Percentiles rank a stretch among this genome's conserved stretches.
phyloP scores from a whole-genome alignment of 2,113 vertebrate species.

The Ciconia boyciana region DNA sequence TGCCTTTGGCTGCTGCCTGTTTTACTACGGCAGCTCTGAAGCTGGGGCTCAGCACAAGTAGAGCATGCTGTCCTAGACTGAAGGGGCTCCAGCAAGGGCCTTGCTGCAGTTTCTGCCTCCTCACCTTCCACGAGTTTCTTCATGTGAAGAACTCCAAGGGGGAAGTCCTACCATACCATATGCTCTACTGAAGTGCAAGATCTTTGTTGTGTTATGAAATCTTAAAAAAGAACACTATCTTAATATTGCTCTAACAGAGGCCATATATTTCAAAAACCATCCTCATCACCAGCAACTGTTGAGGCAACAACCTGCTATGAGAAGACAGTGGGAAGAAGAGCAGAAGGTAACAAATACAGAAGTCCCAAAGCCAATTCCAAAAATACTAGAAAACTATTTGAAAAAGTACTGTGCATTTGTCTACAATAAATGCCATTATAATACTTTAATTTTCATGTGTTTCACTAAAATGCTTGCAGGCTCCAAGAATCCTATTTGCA shows the following conservation, averaged over 20 bases:
- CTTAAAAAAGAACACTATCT: background rate
- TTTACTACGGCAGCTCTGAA: background rate
- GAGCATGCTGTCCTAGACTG: background rate
- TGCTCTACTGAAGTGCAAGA: background rate
- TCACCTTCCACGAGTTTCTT: background rate
- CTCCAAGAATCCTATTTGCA: slow-evolving; percentile 64
- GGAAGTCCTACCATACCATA: background rate
- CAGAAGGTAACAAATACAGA: background rate
- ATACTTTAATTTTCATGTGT: slow-evolving; percentile 36
- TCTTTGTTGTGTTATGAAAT: background rate
- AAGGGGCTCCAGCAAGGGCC: background rate
- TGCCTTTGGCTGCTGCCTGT: background rate
- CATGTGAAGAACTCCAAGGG: background rate
- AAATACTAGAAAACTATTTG: background rate
- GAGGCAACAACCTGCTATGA: background rate
- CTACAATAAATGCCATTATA: background rate
- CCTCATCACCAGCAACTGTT: background rate
- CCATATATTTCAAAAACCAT: background rate
- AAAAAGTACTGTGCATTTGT: background rate
- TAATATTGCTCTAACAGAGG: background rate
- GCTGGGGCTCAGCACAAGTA: background rate
- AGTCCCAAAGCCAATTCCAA: background rate
- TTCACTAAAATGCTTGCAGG: slow-evolving; percentile 48
- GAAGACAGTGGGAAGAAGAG: background rate
- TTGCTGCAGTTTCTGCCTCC: background rate